Percentiles rank a stretch among this genome's conserved stretches.
Conservation (phyloP, 2,888 invertebrate genomes). For the Leptinotarsa peninsularis region DNA sequence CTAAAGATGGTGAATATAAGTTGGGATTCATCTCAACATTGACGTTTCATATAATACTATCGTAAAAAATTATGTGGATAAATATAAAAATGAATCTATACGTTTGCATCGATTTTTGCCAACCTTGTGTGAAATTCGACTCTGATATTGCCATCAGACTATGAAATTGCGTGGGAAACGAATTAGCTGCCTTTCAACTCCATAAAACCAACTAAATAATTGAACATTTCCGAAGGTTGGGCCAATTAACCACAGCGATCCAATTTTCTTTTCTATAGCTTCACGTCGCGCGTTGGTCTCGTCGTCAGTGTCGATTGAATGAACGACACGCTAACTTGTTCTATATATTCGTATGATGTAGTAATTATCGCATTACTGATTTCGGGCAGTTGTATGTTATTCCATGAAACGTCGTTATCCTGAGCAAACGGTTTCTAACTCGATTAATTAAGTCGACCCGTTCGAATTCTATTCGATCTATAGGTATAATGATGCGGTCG, state of each 20-base stretch:
- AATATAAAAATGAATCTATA: no score
- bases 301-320: conserved; percentile 23
- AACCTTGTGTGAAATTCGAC: not conserved
- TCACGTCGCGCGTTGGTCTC: not conserved
- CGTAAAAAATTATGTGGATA: no score
- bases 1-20: no score
- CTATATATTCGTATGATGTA: conserved; percentile 15
- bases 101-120: not conserved
- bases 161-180: conserved; percentile 45
- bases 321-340: conserved; percentile 24
- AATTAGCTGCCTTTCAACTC: conserved; percentile 39
- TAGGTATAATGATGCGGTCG: not conserved
- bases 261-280: conserved; percentile 33
- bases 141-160: conserved; percentile 15
- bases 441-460: conserved; percentile 38
- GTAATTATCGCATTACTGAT: conserved; percentile 42
- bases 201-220: conserved; percentile 45
- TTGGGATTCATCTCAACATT: no score
- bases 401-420: conserved; percentile 38
- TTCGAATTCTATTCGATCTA: conserved; percentile 16
- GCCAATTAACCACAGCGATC: conserved; percentile 39
- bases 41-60: no score
- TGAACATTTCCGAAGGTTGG: conserved; percentile 39
- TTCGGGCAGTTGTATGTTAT: conserved; percentile 38
- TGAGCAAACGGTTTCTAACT: conserved; percentile 36